phyloP scores from a whole-genome alignment of 2,888 invertebrate species.

The Lordiphosa fenestrarum region DNA sequence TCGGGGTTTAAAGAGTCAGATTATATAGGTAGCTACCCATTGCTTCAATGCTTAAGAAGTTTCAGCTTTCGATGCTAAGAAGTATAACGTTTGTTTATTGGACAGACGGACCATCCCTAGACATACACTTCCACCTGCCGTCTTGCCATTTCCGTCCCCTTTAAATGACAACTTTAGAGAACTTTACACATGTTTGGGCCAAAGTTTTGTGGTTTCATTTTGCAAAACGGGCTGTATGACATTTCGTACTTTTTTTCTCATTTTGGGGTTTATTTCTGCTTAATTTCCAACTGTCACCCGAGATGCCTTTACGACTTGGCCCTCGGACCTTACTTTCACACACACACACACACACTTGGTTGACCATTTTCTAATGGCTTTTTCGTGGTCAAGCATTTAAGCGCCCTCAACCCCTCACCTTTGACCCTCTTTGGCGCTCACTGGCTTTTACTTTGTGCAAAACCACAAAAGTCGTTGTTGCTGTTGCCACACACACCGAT shows the following conservation, averaged over 20 bases:
- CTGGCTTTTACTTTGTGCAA: slow-evolving; percentile 54
- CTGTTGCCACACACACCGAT: slow-evolving; percentile 19
- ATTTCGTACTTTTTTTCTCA: slow-evolving; percentile 13
- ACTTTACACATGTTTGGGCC: slow-evolving; percentile 59
- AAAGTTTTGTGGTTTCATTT: slow-evolving; percentile 60
- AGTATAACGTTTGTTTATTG: too few species aligned
- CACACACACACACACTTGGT: slow-evolving; percentile 14
- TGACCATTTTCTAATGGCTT: slow-evolving; percentile 66
- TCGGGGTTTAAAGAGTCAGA: too few species aligned
- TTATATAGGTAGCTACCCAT: too few species aligned
- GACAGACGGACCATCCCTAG: slow-evolving; percentile 1
- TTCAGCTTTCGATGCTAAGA: too few species aligned
- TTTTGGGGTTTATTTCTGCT: slow-evolving; percentile 43
- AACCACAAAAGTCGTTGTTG: slow-evolving; percentile 66
- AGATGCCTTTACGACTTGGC: slow-evolving; percentile 42
- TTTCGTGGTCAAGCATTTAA: slow-evolving; percentile 75
- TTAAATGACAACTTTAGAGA: slow-evolving; percentile 30
- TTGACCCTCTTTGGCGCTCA: slow-evolving; percentile 34
- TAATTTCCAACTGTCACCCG: slow-evolving; percentile 56
- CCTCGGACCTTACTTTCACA: slow-evolving; percentile 11
- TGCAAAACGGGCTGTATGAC: background rate
- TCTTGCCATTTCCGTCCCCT: background rate
- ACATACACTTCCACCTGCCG: slow-evolving; percentile 1
- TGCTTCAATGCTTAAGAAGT: too few species aligned
- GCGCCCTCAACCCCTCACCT: slow-evolving; percentile 42